Evolutionary conservation across 2,888 invertebrate genomes (phyloP).

Genomic region (Drosophila eohydei): DNA sequence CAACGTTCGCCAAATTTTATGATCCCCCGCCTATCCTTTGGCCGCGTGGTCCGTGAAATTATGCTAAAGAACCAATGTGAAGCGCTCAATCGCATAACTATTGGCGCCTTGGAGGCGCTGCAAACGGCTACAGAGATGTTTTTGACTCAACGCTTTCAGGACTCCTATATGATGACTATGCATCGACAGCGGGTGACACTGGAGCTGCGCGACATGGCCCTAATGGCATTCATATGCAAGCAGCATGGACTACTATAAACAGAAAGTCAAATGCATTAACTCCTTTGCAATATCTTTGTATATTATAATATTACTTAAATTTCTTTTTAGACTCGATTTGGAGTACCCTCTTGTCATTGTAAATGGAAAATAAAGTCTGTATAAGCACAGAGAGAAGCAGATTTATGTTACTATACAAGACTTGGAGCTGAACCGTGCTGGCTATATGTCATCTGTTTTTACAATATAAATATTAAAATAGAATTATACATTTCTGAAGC

Average conservation of each 20-base stretch:
- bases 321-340: background rate
- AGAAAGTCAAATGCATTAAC: background rate
- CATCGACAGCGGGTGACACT: conserved; percentile 85
- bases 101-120: conserved; percentile 57
- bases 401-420: background rate
- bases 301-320: background rate
- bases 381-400: background rate
- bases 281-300: background rate
- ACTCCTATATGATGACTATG: conserved; percentile 83
- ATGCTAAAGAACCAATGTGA: background rate
- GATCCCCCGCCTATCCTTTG: conserved; percentile 37
- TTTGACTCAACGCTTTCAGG: conserved; percentile 85
- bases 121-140: conserved; percentile 86
- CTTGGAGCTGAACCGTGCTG: too few relatives aligned
- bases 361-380: background rate
- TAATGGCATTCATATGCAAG: conserved; percentile 83
- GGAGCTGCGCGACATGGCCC: conserved; percentile 84
- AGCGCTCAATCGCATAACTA: conserved; percentile 2
- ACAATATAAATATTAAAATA: too few relatives aligned
- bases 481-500: too few relatives aligned
- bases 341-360: background rate
- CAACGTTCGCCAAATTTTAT: conserved; percentile 4
- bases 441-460: too few relatives aligned
- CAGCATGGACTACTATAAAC: conserved; percentile 10
- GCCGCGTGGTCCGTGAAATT: conserved; percentile 39